These are phyloP conservation scores for Himantopus leucocephalus DNA, from an alignment of 2,113 vertebrate genomes.

Conservation along the genomic window DNA sequence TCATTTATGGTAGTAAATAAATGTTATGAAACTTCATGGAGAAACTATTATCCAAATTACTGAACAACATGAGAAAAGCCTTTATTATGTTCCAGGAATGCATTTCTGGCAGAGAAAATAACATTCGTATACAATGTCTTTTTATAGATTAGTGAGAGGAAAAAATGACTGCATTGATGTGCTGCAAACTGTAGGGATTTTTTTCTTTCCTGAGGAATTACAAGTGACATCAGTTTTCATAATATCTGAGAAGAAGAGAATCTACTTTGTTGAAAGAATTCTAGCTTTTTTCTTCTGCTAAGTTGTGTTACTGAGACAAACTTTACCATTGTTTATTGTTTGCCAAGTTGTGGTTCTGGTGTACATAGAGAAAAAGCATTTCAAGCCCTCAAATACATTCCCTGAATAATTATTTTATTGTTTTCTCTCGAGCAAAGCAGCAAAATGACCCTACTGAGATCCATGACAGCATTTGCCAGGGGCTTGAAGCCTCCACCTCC, in stretches of 20 bases:
- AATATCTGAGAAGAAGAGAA: slow-evolving; percentile 71
- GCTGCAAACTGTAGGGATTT: slow-evolving; percentile 66
- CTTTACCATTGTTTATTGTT: slow-evolving; percentile 74
- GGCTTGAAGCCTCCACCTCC: neutral
- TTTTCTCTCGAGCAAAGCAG: neutral
- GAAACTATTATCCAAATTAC: slow-evolving; percentile 76
- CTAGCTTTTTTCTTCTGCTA: slow-evolving; percentile 44
- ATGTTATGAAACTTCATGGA: slow-evolving; percentile 74
- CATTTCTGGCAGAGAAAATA: slow-evolving; percentile 72
- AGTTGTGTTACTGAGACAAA: slow-evolving; percentile 70
- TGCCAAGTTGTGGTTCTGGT: slow-evolving; percentile 31
- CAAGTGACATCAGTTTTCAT: slow-evolving; percentile 77
- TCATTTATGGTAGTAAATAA: slow-evolving; percentile 73
- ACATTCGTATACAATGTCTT: slow-evolving; percentile 73
- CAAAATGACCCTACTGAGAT: neutral
- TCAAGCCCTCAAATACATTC: slow-evolving; percentile 43
- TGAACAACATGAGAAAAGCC: slow-evolving; percentile 66
- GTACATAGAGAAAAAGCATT: slow-evolving; percentile 2
- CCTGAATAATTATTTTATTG: slow-evolving; percentile 52
- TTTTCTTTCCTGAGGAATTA: slow-evolving; percentile 67
- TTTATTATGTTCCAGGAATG: slow-evolving; percentile 69
- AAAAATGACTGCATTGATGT: slow-evolving; percentile 73
- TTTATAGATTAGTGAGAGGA: slow-evolving; percentile 72
- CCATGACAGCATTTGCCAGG: neutral
- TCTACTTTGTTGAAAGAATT: slow-evolving; percentile 68